These are phyloP conservation scores for Zaprionus nigranus DNA, from an alignment of 1,140 invertebrate species.

Conservation along the genomic window DNA sequence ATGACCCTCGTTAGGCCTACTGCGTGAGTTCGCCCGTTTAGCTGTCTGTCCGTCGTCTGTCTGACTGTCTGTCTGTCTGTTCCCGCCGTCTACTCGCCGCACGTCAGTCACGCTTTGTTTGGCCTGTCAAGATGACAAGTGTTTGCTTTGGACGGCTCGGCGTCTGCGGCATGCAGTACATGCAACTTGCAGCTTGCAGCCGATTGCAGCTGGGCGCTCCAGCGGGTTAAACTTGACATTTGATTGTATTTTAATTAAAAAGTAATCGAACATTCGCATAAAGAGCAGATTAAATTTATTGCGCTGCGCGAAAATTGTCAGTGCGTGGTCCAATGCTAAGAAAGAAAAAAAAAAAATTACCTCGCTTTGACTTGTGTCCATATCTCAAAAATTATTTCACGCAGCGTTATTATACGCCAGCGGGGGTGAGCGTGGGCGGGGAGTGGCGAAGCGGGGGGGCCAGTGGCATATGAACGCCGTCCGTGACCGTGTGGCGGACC, in stretches of 20 bases:
- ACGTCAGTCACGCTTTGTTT: slow-evolving; percentile 81
- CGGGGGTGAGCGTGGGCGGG: slow-evolving; percentile 25
- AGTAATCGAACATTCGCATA: slow-evolving; percentile 60
- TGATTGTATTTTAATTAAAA: slow-evolving; percentile 84
- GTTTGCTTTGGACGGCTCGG: slow-evolving; percentile 63
- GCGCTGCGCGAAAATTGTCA: slow-evolving; percentile 55
- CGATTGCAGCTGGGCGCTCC: slow-evolving; percentile 66
- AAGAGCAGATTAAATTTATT: slow-evolving; percentile 64
- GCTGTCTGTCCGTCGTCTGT: slow-evolving; percentile 11
- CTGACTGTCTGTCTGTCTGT: slow-evolving; percentile 6
- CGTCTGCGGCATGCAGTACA: slow-evolving; percentile 19
- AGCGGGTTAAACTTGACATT: slow-evolving; percentile 79
- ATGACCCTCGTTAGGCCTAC: slow-evolving; percentile 77
- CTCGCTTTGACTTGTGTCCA: slow-evolving; percentile 51
- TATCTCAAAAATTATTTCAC: slow-evolving; percentile 76
- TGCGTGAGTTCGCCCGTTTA: slow-evolving; percentile 41
- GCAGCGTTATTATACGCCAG: slow-evolving; percentile 56
- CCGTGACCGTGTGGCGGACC: slow-evolving; percentile 73
- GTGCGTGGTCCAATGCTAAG: slow-evolving; percentile 60
- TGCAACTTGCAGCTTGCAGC: slow-evolving; percentile 16
- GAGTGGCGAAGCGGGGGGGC: slow-evolving; percentile 15
- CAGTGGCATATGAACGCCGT: slow-evolving; percentile 54
- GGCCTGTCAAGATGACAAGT: slow-evolving; percentile 82
- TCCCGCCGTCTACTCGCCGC: slow-evolving; percentile 28
- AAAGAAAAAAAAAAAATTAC: slow-evolving; percentile 39